Evolutionary conservation across 2,113 vertebrate species (phyloP).

Genomic region (Hemiscyllium ocellatum): DNA sequence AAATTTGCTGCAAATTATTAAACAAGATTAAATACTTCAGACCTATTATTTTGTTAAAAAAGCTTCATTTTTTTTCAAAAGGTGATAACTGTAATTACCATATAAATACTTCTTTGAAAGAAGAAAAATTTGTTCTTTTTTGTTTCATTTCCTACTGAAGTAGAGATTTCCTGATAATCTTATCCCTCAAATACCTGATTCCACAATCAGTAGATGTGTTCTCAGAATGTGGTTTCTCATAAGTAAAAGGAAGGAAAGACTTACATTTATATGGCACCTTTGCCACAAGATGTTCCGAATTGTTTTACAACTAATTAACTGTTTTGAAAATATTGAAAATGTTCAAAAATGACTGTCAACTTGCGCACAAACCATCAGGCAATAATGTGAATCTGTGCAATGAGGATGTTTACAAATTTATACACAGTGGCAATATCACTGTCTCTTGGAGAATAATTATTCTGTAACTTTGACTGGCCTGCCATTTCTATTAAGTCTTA

Average conservation of each 20-base stretch:
- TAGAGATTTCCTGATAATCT: neutral
- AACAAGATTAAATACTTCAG: neutral
- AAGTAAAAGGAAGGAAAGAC: neutral
- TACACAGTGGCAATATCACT: neutral
- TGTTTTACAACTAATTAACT: neutral
- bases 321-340: neutral
- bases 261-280: neutral
- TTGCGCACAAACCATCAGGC: neutral
- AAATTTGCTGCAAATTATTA: neutral
- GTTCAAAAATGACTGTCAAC: neutral
- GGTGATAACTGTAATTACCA: neutral
- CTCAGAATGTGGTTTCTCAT: neutral
- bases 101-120: neutral
- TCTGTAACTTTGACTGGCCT: neutral
- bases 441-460: neutral
- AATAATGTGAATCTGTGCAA: neutral
- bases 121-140: neutral
- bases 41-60: neutral
- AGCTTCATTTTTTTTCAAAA: neutral
- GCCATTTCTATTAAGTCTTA: neutral
- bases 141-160: neutral
- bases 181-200: neutral
- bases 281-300: neutral
- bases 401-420: neutral
- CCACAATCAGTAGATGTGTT: neutral